Evolutionary conservation across 2,797 vertebrate species (phyloP).

Genomic region (Sparus aurata): DNA sequence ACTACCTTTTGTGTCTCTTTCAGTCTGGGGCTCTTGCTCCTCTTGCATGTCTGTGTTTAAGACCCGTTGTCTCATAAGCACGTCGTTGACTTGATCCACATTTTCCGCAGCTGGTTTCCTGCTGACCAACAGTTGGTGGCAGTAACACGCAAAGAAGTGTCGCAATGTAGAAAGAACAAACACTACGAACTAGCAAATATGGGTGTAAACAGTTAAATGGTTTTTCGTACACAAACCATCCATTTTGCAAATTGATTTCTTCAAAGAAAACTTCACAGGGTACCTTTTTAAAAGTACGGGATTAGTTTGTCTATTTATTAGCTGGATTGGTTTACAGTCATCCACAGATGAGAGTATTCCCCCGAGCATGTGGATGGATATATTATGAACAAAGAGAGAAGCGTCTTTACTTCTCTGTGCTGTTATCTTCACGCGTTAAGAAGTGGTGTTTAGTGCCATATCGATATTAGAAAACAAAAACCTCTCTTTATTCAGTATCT

Average conservation of each 20-base stretch:
- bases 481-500: not conserved
- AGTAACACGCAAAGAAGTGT: too few species aligned
- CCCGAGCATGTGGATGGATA: conserved; percentile 2
- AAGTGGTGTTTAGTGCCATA: conserved; percentile 3
- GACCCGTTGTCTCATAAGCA: not conserved
- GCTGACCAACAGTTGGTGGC: not conserved
- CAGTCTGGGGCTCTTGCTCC: not conserved
- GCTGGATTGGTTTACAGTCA: conserved; percentile 19
- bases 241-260: not conserved
- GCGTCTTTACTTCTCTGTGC: not conserved
- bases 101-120: not conserved
- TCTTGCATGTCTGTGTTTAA: not conserved
- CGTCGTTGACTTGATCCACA: too few species aligned
- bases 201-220: not conserved
- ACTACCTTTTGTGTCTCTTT: too few species aligned
- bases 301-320: conserved; percentile 5
- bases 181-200: not conserved
- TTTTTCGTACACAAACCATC: not conserved
- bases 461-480: conserved; percentile 4
- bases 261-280: conserved; percentile 35
- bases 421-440: conserved; percentile 20
- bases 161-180: not conserved
- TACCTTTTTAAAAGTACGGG: conserved; percentile 42
- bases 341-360: conserved; percentile 1
- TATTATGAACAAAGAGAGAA: conserved; percentile 29